phyloP scores from a whole-genome alignment of 2,888 invertebrate species.

The Drosophila fungiperda region DNA sequence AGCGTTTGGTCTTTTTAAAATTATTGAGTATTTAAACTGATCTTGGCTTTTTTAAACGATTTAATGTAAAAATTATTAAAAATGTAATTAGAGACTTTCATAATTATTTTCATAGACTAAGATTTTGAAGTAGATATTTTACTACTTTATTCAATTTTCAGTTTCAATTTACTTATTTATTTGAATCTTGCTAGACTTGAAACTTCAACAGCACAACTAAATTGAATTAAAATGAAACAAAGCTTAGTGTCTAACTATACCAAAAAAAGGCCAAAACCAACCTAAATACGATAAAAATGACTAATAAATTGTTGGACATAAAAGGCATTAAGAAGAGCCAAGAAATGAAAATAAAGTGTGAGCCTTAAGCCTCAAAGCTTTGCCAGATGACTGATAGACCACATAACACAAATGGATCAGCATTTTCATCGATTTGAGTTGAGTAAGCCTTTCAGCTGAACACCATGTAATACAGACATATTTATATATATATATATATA shows the following conservation, averaged over 20 bases:
- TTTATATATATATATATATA: neutral
- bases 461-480: conserved; percentile 20
- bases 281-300: neutral
- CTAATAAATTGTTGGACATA: conserved; percentile 6
- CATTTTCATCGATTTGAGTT: conserved; percentile 37
- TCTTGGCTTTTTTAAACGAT: neutral
- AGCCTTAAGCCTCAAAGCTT: conserved; percentile 21
- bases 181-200: neutral
- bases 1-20: neutral
- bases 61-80: neutral
- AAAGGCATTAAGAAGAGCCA: conserved; percentile 3
- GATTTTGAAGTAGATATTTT: neutral
- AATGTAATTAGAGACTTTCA: neutral
- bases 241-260: neutral
- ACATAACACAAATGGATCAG: conserved; percentile 27
- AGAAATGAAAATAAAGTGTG: conserved; percentile 27
- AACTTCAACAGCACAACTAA: neutral
- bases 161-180: neutral
- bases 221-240: neutral
- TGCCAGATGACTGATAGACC: conserved; percentile 42
- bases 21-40: neutral
- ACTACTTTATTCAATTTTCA: neutral
- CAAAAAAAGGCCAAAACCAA: neutral
- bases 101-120: neutral
- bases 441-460: conserved; percentile 34